phyloP scores from a whole-genome alignment of 2,888 invertebrate species.

The Drosophila kambysellisi region DNA sequence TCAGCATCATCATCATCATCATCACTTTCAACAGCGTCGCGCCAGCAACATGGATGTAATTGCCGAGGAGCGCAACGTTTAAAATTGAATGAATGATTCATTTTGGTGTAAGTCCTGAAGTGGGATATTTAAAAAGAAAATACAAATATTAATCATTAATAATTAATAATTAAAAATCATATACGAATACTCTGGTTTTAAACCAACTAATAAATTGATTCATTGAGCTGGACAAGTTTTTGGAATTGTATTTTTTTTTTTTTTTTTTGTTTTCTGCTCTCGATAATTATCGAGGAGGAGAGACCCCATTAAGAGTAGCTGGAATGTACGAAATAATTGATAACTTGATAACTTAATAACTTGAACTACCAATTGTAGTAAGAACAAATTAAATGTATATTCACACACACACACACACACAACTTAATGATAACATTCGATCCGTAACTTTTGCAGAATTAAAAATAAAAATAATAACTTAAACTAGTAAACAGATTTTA shows the following conservation, averaged over 20 bases:
- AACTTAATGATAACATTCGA: neutral
- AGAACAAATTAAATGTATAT: neutral
- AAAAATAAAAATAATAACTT: neutral
- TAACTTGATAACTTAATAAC: neutral
- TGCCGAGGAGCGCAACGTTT: constrained; percentile 70
- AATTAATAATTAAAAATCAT: neutral
- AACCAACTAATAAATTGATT: constrained; percentile 23
- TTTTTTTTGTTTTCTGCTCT: neutral
- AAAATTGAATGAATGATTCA: constrained; percentile 12
- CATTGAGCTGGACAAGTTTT: constrained; percentile 4
- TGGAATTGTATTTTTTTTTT: neutral
- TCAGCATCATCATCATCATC: constrained; percentile 45
- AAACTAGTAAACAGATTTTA: constrained; percentile 20
- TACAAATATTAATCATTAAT: neutral
- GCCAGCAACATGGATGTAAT: constrained; percentile 77
- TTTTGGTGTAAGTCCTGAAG: neutral
- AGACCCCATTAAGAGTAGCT: constrained; percentile 1
- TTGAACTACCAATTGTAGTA: no score
- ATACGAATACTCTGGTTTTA: constrained; percentile 29
- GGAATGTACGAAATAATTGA: constrained; percentile 1
- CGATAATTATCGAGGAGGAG: neutral
- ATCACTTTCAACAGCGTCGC: constrained; percentile 62
- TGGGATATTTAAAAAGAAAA: neutral
- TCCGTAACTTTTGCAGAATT: constrained; percentile 6
- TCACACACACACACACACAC: neutral